These are phyloP conservation scores for Diarsia dahlii DNA, from an alignment of 2,888 invertebrate genomes.

Conservation along the genomic window DNA sequence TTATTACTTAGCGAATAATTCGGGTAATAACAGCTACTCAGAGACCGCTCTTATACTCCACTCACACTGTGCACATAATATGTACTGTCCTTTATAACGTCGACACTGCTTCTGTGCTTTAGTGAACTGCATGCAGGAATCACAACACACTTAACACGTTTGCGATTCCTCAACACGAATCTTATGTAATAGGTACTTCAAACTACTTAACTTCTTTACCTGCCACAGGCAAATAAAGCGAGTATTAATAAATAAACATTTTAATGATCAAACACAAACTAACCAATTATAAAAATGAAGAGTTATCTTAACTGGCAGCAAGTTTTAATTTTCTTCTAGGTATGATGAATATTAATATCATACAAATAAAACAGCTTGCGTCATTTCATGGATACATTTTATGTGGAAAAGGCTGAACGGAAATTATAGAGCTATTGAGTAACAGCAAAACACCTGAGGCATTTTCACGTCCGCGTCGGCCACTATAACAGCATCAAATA, in stretches of 20 bases:
- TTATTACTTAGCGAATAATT: conserved; percentile 86
- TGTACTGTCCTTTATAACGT: conserved; percentile 47
- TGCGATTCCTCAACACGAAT: background rate
- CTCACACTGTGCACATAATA: conserved; percentile 21
- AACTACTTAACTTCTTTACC: conserved; percentile 42
- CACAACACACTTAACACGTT: background rate
- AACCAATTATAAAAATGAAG: conserved; percentile 49
- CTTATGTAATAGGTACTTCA: background rate
- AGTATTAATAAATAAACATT: conserved; percentile 39
- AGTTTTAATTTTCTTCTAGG: conserved; percentile 43
- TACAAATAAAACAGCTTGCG: conserved; percentile 31
- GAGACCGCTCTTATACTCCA: conserved; percentile 49
- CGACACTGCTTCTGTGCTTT: conserved; percentile 11
- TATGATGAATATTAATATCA: conserved; percentile 34
- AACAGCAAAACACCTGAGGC: conserved; percentile 54
- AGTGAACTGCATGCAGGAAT: conserved; percentile 10
- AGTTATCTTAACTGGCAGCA: conserved; percentile 34
- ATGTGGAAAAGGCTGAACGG: conserved; percentile 37
- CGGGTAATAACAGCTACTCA: conserved; percentile 75
- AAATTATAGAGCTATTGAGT: conserved; percentile 62
- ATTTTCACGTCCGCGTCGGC: conserved; percentile 68
- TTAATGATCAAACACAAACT: conserved; percentile 46
- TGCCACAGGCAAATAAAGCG: conserved; percentile 36
- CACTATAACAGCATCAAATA: conserved; percentile 74
- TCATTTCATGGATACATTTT: conserved; percentile 36